Percentiles rank a stretch among this genome's conserved stretches.
Conservation (phyloP, 2,113 vertebrate genomes). For the Herpetotheres cachinnans region DNA sequence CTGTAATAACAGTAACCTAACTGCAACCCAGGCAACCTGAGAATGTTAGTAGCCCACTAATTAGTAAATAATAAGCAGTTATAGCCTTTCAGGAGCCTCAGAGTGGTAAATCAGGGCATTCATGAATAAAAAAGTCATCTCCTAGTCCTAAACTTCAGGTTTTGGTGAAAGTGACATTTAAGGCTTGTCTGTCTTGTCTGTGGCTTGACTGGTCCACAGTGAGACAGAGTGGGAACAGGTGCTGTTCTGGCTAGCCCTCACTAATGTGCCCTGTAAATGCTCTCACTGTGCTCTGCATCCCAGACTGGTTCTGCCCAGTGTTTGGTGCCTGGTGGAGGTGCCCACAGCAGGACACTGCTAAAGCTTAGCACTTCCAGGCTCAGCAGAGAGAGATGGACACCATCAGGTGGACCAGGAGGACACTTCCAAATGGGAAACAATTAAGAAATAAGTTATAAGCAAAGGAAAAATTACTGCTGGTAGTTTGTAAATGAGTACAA, state of each 20-base stretch:
- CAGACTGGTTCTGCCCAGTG: accelerated
- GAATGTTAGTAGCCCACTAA: not conserved
- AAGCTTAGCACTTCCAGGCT: not conserved
- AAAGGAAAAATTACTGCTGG: not conserved
- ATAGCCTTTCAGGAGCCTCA: not conserved
- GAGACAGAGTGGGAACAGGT: not conserved
- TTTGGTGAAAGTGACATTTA: not conserved
- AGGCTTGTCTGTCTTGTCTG: not conserved
- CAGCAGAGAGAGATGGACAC: not conserved
- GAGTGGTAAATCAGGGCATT: not conserved
- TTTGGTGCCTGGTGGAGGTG: accelerated
- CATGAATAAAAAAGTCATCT: not conserved
- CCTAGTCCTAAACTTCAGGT: not conserved
- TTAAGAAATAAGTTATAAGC: not conserved
- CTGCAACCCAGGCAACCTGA: not conserved
- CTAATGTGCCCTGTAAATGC: not conserved
- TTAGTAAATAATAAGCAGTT: not conserved
- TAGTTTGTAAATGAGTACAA: not conserved
- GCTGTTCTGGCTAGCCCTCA: not conserved
- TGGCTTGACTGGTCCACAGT: not conserved
- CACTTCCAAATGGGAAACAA: not conserved
- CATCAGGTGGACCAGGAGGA: not conserved
- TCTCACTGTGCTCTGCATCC: not conserved
- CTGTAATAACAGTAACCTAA: not conserved
- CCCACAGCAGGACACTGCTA: accelerated